These are phyloP conservation scores for Tor tambroides DNA, from an alignment of 2,113 vertebrate genomes.

Conservation along the genomic window DNA sequence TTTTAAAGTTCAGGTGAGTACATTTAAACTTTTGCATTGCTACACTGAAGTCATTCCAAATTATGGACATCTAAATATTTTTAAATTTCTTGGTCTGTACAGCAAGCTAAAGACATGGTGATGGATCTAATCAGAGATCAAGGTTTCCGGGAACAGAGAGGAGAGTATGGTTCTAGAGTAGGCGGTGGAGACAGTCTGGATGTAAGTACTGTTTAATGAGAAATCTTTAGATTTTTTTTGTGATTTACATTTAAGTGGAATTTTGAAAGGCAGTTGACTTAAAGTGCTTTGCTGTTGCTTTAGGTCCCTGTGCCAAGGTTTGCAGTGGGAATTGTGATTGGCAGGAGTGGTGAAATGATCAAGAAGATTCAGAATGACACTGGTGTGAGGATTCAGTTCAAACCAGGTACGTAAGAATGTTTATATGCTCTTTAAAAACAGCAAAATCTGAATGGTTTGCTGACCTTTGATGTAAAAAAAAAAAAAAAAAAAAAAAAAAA, in stretches of 20 bases:
- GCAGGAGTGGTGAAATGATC: conserved; percentile 98
- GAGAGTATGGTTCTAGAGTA: conserved; percentile 90
- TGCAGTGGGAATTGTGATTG: conserved; percentile 98
- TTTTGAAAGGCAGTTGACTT: not conserved
- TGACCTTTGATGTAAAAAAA: not conserved
- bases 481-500: too few relatives aligned
- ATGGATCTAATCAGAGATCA: conserved; percentile 98
- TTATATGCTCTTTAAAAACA: not conserved
- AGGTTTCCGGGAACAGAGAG: conserved; percentile 96
- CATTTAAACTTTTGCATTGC: not conserved
- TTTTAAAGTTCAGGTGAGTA: conserved; percentile 94
- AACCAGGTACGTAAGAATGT: conserved; percentile 82
- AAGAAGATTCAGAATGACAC: conserved; percentile 99
- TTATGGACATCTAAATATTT: not conserved
- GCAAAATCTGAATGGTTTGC: not conserved
- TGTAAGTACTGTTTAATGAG: conserved; percentile 78
- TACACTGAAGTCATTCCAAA: not conserved
- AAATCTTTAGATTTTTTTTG: not conserved
- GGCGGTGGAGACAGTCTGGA: conserved; percentile 84
- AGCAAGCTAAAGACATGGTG: conserved; percentile 99
- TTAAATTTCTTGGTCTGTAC: conserved; percentile 34
- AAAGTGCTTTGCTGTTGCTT: not conserved
- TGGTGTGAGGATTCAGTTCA: conserved; percentile 97
- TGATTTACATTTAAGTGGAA: rapidly evolving
- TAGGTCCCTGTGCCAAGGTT: conserved; percentile 97